Conservation (phyloP, 2,888 invertebrate species). For the Spicauda simplicius region DNA sequence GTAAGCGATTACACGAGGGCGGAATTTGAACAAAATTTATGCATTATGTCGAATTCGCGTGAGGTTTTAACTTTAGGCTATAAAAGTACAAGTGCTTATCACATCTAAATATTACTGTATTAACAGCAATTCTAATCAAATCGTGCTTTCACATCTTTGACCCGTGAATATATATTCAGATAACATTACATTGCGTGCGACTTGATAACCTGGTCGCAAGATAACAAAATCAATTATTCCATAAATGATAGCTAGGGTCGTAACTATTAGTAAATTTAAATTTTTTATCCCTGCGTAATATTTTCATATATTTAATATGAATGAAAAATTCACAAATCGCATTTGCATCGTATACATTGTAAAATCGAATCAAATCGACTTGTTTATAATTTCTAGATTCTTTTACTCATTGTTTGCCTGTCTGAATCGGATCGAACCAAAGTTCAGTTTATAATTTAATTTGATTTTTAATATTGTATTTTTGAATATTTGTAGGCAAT, state of each 20-base stretch:
- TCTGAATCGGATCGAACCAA: too few relatives aligned
- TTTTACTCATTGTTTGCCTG: too few relatives aligned
- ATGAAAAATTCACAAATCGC: too few relatives aligned
- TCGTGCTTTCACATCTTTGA: slow-evolving; percentile 27
- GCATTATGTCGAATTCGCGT: not conserved
- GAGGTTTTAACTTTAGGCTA: not conserved
- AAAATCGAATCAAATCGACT: too few relatives aligned
- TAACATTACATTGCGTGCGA: slow-evolving; percentile 27
- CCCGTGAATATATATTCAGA: slow-evolving; percentile 30
- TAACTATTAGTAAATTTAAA: not conserved
- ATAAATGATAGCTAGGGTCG: slow-evolving; percentile 16
- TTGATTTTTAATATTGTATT: too few relatives aligned
- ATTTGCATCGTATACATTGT: too few relatives aligned
- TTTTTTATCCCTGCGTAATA: too few relatives aligned
- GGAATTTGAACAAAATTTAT: not conserved
- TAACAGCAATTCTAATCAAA: slow-evolving; percentile 23
- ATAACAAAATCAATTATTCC: slow-evolving; percentile 23
- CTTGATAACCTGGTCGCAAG: slow-evolving; percentile 20
- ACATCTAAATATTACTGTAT: not conserved
- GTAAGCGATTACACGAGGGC: not conserved
- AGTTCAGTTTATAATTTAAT: too few relatives aligned
- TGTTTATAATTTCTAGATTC: too few relatives aligned
- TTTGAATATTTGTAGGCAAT: too few relatives aligned
- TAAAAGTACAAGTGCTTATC: not conserved
- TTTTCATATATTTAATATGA: too few relatives aligned